Evolutionary conservation across 2,888 invertebrate genomes (phyloP).

Genomic region (Meteorus cinctellus): DNA sequence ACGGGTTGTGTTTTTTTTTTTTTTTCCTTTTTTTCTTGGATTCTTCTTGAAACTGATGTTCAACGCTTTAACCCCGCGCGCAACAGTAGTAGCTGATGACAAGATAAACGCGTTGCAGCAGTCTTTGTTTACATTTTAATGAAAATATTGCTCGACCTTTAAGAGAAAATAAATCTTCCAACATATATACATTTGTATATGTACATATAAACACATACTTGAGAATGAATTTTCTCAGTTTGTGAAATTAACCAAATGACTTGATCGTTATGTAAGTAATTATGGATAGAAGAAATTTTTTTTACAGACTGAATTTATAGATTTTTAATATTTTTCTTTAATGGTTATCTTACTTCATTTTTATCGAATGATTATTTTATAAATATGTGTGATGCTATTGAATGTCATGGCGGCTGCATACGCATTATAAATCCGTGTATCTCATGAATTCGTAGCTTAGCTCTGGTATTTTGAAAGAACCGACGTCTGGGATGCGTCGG

Average conservation of each 20-base stretch:
- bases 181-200: constrained; percentile 3
- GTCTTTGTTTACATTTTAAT: constrained; percentile 40
- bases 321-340: background rate
- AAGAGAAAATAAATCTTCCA: constrained; percentile 20
- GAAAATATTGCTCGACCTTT: constrained; percentile 31
- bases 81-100: constrained; percentile 33
- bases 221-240: constrained; percentile 1
- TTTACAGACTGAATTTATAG: background rate
- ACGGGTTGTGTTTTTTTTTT: constrained; percentile 39
- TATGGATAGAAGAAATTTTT: background rate
- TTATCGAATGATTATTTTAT: background rate
- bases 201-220: constrained; percentile 17
- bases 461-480: constrained; percentile 33
- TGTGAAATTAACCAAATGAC: constrained; percentile 15
- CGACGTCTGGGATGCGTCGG: constrained; percentile 53
- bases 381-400: background rate
- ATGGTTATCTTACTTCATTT: background rate
- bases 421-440: background rate
- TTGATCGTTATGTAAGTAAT: background rate
- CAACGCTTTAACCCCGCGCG: background rate
- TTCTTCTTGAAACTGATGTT: constrained; percentile 30
- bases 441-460: background rate
- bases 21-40: constrained; percentile 30
- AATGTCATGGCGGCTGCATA: background rate
- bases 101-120: constrained; percentile 38